A percentile compares a stretch with the other conserved stretches of the same genome.
Evolutionary conservation across 2,888 invertebrate species (phyloP).

Genomic region (Ectemnius cavifrons): DNA sequence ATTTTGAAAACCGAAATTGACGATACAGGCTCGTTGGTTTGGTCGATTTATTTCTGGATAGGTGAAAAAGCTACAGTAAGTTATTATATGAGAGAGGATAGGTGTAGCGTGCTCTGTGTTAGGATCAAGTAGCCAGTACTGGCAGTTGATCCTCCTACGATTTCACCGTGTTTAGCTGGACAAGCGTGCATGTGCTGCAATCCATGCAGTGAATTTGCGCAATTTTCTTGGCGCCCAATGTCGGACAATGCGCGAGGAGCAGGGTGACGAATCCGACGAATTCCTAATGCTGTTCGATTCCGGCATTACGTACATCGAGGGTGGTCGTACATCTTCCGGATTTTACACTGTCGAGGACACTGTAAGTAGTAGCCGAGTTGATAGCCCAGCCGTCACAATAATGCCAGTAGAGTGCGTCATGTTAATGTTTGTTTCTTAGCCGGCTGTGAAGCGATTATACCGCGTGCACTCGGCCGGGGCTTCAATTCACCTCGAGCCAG

Average conservation of each 20-base stretch:
- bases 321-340: conserved; percentile 97
- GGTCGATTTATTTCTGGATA: conserved; percentile 99
- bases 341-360: conserved; percentile 98
- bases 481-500: conserved; percentile 93
- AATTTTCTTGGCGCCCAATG: conserved; percentile 96
- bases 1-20: conserved; percentile 93
- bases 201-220: conserved; percentile 98
- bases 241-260: conserved; percentile 97
- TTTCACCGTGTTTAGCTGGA: conserved; percentile 82
- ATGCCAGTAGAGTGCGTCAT: no score
- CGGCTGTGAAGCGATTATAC: conserved; percentile 90
- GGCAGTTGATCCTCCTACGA: background rate
- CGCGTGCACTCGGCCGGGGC: conserved; percentile 93
- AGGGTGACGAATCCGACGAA: conserved; percentile 97
- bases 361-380: conserved; percentile 77
- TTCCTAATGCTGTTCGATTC: conserved; percentile 95
- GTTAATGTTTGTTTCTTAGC: conserved; percentile 78
- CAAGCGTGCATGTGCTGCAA: conserved; percentile 97
- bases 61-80: conserved; percentile 95
- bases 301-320: conserved; percentile 96
- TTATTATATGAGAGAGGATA: conserved; percentile 34
- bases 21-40: conserved; percentile 89
- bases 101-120: no score
- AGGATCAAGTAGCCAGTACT: background rate
- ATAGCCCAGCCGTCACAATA: no score